Evolutionary conservation across 2,888 invertebrate species (phyloP).

Genomic region (Rambutsinella grinnellia): DNA sequence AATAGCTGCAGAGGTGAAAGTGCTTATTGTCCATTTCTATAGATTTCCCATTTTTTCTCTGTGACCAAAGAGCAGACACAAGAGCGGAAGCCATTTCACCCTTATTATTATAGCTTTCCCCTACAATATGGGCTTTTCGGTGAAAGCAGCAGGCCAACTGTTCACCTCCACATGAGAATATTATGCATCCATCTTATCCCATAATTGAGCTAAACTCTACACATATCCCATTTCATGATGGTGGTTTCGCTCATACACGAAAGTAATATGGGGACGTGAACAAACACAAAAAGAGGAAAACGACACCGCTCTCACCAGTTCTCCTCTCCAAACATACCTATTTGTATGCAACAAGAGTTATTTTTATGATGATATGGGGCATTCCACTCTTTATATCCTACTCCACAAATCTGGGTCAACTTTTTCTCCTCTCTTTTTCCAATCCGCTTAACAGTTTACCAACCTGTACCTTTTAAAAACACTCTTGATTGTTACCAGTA

Average conservation of each 20-base stretch:
- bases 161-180: too few species aligned
- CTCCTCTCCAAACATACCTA: constrained; percentile 19
- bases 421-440: too few species aligned
- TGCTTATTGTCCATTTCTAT: too few species aligned
- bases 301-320: neutral
- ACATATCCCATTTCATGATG: too few species aligned
- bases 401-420: too few species aligned
- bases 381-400: too few species aligned
- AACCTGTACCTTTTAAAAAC: too few species aligned
- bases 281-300: constrained; percentile 12
- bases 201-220: constrained; percentile 19
- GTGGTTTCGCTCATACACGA: neutral
- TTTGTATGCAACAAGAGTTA: constrained; percentile 52
- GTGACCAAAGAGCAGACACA: neutral
- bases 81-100: constrained; percentile 14
- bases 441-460: too few species aligned
- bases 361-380: constrained; percentile 49
- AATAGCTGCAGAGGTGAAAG: too few species aligned
- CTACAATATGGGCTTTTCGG: constrained; percentile 1
- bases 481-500: too few species aligned
- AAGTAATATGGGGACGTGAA: neutral
- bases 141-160: too few species aligned
- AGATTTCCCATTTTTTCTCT: constrained; percentile 8
- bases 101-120: too few species aligned
- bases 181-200: constrained; percentile 22